Percentiles rank a stretch among this genome's conserved stretches.
These are phyloP conservation scores for Siderastrea siderea DNA, from an alignment of 92 coral and sea anemone genomes.

Conservation along the genomic window DNA sequence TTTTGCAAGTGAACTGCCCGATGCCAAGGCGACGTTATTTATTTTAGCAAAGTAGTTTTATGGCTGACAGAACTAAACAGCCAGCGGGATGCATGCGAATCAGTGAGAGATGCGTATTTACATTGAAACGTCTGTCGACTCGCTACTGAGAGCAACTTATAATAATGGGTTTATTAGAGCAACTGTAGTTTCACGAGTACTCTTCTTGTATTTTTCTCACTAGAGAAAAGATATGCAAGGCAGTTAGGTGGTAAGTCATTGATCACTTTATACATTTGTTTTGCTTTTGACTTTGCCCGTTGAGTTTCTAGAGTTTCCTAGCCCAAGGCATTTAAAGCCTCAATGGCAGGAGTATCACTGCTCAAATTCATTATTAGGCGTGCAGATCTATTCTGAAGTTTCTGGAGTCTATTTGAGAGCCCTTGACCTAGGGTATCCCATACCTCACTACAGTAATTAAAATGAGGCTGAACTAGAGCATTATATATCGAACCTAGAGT, in stretches of 20 bases:
- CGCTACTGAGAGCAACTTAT: too few species aligned
- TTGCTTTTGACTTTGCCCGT: constrained; percentile 48
- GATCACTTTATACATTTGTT: constrained; percentile 44
- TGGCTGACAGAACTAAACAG: too few species aligned
- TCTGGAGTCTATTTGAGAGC: constrained; percentile 30
- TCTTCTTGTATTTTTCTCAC: too few species aligned
- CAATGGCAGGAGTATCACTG: constrained; percentile 19
- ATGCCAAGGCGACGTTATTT: too few species aligned
- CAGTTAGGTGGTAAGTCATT: constrained; percentile 24
- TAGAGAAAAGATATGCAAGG: too few species aligned
- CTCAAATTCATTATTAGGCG: constrained; percentile 35
- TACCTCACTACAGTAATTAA: constrained; percentile 70
- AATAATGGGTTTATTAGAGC: too few species aligned
- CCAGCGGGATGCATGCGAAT: too few species aligned
- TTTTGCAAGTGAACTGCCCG: too few species aligned
- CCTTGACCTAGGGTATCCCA: constrained; percentile 63
- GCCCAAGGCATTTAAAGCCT: background rate
- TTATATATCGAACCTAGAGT: constrained; percentile 3
- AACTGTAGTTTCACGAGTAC: too few species aligned
- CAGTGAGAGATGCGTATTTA: too few species aligned
- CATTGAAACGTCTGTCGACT: too few species aligned
- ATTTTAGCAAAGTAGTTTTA: too few species aligned
- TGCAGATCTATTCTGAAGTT: constrained; percentile 65
- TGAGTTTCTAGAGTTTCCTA: constrained; percentile 63
- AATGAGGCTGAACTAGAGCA: constrained; percentile 64